Evolutionary conservation across 64 coral and sea anemone species (phyloP).

Genomic region (Montipora cactus): DNA sequence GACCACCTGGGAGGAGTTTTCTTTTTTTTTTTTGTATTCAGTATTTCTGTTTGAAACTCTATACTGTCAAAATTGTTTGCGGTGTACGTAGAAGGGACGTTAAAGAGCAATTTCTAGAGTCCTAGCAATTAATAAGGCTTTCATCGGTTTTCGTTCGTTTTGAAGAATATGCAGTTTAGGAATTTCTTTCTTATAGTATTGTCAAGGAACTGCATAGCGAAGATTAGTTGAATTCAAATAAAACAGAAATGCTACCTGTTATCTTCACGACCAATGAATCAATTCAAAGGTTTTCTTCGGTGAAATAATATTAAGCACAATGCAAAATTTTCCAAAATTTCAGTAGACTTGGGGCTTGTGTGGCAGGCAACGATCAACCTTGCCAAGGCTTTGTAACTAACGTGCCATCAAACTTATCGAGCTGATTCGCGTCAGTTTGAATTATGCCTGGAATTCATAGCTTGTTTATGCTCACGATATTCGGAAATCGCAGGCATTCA

Average conservation of each 20-base stretch:
- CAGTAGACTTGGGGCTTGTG: neutral
- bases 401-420: neutral
- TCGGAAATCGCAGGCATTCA: no score
- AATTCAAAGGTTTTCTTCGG: no score
- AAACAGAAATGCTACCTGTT: neutral
- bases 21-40: no score
- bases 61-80: no score
- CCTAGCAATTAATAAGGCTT: no score
- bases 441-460: conserved; percentile 37
- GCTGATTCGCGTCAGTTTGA: neutral
- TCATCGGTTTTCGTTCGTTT: neutral
- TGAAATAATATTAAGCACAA: no score
- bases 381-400: neutral
- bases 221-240: neutral
- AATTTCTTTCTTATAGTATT: neutral
- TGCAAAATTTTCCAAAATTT: no score
- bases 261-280: no score
- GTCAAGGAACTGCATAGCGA: neutral
- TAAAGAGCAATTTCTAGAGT: neutral
- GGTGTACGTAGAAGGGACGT: no score
- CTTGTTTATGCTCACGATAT: neutral
- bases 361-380: neutral
- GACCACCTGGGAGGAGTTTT: no score
- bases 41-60: no score
- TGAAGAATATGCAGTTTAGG: neutral